Evolutionary conservation across 2,797 vertebrate species (phyloP).

Genomic region (Anableps anableps): DNA sequence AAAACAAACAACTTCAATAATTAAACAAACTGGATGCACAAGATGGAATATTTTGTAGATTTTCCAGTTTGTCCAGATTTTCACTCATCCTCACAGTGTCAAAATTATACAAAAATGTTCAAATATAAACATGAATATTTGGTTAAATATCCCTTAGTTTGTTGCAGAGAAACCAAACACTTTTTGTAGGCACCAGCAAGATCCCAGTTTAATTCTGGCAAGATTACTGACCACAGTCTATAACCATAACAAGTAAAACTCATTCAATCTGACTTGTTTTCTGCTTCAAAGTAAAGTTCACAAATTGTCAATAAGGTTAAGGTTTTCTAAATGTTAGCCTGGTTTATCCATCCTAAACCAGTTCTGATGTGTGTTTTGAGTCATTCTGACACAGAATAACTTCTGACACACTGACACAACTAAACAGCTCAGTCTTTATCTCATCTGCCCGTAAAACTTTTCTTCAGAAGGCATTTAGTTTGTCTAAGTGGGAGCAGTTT

Average conservation of each 20-base stretch:
- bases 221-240: background rate
- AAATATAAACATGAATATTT: background rate
- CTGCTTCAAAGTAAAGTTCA: background rate
- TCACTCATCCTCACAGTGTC: background rate
- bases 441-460: background rate
- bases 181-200: background rate
- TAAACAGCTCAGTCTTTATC: background rate
- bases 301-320: background rate
- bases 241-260: background rate
- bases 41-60: background rate
- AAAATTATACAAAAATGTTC: background rate
- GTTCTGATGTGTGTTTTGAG: background rate
- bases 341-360: background rate
- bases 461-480: background rate
- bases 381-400: background rate
- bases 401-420: no score
- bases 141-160: background rate
- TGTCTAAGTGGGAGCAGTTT: background rate
- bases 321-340: background rate
- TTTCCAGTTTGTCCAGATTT: background rate
- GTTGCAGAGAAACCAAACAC: background rate
- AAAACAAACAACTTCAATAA: background rate
- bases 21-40: no score
- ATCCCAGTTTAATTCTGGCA: background rate
- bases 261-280: background rate